Evolutionary conservation across 2,888 invertebrate species (phyloP), one percentile per base, ranked within the genome.

Genomic region (Pheosia gnoma): DNA sequence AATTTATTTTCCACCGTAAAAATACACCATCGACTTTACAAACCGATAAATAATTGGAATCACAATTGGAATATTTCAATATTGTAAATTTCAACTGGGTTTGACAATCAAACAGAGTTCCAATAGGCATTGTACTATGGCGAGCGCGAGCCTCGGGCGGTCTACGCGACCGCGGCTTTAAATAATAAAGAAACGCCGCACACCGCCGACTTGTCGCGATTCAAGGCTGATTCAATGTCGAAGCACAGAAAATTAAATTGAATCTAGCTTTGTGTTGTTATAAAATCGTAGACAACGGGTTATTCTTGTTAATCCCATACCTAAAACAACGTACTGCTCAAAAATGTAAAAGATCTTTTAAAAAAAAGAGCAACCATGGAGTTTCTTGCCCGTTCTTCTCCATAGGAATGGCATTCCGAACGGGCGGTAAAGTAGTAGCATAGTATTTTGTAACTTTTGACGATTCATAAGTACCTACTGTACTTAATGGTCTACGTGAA

Each of bases 61-160:
- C 41, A 13, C 56, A 37, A 55, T 55, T 39, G 55, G 7, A 41
- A 41, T 41, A 56, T 56, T 56, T 56, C 56, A 56, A 56, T 41
- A 56, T 41, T 56, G 56, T 41, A 56, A 56, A 56, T 56, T 41
- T 56, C 3, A 56, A 56, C 41, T 41, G 56, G 38, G 56, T 56
- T 56, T 56, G 41, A 56, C 56, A 56, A 41, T 56, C 56, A 56
- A 56, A 56, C 56, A 56, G 56, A 39, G 41, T 56, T 56, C 41
- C 56, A 41, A 41, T 41, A 13, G 56, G 56, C 4, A 41, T 56
- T 41, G 56, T 41, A 25, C 41, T 39, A 56, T 8, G 13, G 49
- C 49, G 49, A 13, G 47, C 47, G 10, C 5, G 25, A 25, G 55
- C 55, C 55, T 39, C 7, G 55, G 53, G 53, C 53, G 53, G 38